Evolutionary conservation across 2,797 vertebrate genomes (phyloP).

Genomic region (Hemibagrus guttatus): DNA sequence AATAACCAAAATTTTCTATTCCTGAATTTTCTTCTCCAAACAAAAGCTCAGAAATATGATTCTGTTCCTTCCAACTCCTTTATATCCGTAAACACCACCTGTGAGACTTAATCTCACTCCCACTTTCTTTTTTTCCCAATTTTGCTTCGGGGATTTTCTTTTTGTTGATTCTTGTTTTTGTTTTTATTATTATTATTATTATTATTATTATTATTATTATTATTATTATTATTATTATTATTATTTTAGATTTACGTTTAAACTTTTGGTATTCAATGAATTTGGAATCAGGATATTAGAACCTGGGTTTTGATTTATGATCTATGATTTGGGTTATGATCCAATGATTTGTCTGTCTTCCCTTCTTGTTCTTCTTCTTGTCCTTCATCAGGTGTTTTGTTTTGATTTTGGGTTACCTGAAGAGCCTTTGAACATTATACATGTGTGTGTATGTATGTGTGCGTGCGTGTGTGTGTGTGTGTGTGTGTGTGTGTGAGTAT

Average conservation of each 20-base stretch:
- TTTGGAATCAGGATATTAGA: neutral
- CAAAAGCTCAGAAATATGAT: slow-evolving; percentile 50
- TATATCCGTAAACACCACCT: slow-evolving; percentile 56
- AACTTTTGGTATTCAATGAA: neutral
- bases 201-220: neutral
- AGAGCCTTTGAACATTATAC: no score
- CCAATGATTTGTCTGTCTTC: neutral
- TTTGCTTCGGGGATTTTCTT: neutral
- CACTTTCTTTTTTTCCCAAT: slow-evolving; percentile 5
- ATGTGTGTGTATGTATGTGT: no score
- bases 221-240: neutral
- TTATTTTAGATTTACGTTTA: neutral
- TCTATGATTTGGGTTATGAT: neutral
- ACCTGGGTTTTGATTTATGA: neutral
- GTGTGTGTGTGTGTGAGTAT: no score
- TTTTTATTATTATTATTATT: neutral
- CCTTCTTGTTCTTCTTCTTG: no score
- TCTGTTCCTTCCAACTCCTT: slow-evolving; percentile 46
- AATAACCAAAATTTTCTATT: slow-evolving; percentile 1
- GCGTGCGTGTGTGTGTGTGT: no score
- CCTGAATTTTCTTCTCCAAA: neutral
- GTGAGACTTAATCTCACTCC: slow-evolving; percentile 50
- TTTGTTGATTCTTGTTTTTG: neutral
- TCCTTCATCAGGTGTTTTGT: no score
- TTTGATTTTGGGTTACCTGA: no score